A percentile compares a stretch with the other conserved stretches of the same genome.
phyloP scores from a whole-genome alignment of 1,140 invertebrate species.

The Grapholita molesta region DNA sequence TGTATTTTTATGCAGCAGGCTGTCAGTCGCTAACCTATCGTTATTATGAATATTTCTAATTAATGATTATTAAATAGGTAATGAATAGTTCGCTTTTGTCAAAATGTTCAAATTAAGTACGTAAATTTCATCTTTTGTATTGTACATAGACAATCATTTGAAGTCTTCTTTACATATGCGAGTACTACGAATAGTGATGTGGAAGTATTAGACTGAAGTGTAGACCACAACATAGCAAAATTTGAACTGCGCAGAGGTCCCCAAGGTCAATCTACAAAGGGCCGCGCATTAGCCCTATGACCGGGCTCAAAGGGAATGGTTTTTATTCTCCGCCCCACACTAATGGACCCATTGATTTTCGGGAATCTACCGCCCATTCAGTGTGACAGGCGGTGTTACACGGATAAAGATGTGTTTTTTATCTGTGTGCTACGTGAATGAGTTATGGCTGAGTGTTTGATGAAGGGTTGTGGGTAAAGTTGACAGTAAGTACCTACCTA shows the following conservation, averaged over 20 bases:
- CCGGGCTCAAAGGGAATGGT: conserved; percentile 39
- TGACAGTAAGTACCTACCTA: background rate
- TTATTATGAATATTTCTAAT: too few species aligned
- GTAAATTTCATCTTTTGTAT: too few species aligned
- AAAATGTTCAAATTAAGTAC: too few species aligned
- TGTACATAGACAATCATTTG: too few species aligned
- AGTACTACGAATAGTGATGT: too few species aligned
- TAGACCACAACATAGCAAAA: background rate
- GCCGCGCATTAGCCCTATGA: conserved; percentile 41
- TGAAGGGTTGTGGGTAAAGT: background rate
- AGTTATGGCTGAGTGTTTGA: background rate
- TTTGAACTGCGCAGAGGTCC: conserved; percentile 2
- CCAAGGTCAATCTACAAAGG: conserved; percentile 38
- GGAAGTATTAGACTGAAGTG: too few species aligned
- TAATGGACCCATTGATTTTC: conserved; percentile 51
- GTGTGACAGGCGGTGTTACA: conserved; percentile 18
- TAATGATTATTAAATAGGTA: too few species aligned
- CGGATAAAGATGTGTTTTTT: conserved; percentile 16
- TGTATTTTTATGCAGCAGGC: too few species aligned
- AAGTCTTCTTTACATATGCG: too few species aligned
- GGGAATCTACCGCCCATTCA: conserved; percentile 32
- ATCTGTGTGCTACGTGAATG: background rate
- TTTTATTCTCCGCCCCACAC: conserved; percentile 22
- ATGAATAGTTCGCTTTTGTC: too few species aligned
- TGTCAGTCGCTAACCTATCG: too few species aligned